Conservation (phyloP, 2,113 vertebrate species). For the Heterotilapia buettikoferi region DNA sequence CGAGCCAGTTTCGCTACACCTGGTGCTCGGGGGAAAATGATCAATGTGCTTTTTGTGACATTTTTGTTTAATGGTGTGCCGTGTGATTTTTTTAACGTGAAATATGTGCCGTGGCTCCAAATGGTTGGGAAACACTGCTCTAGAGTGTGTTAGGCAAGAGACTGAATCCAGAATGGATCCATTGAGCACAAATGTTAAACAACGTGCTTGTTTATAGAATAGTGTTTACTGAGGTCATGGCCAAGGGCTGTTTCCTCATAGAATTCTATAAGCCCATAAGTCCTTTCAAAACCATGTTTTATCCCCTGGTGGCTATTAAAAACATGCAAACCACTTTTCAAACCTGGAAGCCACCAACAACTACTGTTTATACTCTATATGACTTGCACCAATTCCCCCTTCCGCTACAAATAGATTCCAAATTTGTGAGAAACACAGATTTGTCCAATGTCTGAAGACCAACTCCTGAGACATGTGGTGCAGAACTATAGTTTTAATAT, state of each 20-base stretch:
- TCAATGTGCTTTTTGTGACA: not conserved
- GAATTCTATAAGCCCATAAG: not conserved
- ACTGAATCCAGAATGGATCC: not conserved
- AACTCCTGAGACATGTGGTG: not conserved
- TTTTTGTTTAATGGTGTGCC: not conserved
- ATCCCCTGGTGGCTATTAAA: not conserved
- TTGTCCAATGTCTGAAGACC: not conserved
- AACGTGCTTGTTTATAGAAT: fast-evolving
- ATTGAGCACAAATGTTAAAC: not conserved
- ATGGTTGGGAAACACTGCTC: not conserved
- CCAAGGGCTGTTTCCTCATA: not conserved
- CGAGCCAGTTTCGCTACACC: fast-evolving
- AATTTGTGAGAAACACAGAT: not conserved
- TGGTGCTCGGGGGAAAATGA: fast-evolving
- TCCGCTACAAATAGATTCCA: not conserved
- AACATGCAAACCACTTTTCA: not conserved
- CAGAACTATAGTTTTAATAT: not conserved
- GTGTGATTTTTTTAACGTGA: not conserved
- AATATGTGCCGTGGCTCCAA: not conserved
- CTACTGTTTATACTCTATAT: not conserved
- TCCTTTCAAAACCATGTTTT: not conserved
- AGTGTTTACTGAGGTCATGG: not conserved
- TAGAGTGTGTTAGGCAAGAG: not conserved
- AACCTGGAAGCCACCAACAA: not conserved
- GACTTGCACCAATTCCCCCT: not conserved